Evolutionary conservation across 1,140 invertebrate genomes (phyloP).

Genomic region (Cepaea nemoralis): DNA sequence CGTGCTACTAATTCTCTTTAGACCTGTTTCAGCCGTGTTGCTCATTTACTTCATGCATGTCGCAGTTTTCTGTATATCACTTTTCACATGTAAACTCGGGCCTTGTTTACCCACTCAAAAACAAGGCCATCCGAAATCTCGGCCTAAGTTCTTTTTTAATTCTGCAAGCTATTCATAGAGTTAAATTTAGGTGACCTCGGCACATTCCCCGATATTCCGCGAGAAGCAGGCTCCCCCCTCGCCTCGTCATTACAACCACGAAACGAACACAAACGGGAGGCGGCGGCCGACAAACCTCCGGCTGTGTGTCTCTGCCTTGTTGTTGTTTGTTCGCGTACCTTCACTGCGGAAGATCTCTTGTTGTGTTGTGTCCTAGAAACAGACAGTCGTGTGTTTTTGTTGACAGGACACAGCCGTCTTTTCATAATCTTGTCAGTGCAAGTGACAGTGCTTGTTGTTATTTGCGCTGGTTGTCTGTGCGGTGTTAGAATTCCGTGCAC

Average conservation of each 20-base stretch:
- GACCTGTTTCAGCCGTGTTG: no score
- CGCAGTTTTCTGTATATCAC: no score
- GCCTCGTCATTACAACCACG: background rate
- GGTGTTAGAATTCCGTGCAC: no score
- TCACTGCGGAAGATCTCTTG: no score
- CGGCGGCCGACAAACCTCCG: background rate
- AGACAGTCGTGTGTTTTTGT: background rate
- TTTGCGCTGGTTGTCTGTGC: no score
- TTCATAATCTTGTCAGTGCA: no score
- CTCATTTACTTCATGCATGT: no score
- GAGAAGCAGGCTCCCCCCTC: background rate
- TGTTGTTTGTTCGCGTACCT: background rate
- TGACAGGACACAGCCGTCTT: no score
- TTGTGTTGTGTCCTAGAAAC: background rate
- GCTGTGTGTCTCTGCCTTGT: background rate
- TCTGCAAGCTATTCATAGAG: background rate
- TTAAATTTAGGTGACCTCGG: background rate
- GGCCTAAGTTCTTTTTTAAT: slow-evolving; percentile 30
- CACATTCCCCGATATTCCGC: background rate
- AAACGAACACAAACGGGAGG: background rate
- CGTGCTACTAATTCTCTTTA: no score
- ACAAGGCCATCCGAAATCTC: background rate
- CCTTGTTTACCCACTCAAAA: no score
- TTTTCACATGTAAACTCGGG: no score
- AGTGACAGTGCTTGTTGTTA: no score